Evolutionary conservation across 2,113 vertebrate genomes (phyloP).

Genomic region (Mesitornis unicolor): DNA sequence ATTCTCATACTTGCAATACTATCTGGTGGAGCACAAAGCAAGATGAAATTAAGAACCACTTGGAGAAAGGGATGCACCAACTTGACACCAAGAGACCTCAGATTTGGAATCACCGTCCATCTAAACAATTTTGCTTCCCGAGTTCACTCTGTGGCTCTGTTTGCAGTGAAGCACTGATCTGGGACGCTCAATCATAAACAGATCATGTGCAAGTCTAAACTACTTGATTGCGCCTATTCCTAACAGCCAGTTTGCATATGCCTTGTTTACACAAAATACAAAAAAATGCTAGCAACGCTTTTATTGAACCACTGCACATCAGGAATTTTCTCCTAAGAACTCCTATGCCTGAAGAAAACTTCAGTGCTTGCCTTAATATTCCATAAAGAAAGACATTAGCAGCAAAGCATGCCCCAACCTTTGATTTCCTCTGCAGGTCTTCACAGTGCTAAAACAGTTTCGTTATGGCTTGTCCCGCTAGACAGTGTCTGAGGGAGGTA

Average conservation of each 20-base stretch:
- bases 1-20: not conserved
- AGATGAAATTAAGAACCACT: not conserved
- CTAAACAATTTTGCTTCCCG: not conserved
- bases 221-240: not conserved
- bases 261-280: not conserved
- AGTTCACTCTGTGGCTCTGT: not conserved
- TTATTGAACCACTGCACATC: not conserved
- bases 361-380: not conserved
- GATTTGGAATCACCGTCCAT: not conserved
- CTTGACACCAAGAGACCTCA: not conserved
- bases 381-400: not conserved
- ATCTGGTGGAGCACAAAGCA: not conserved
- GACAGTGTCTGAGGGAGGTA: not conserved
- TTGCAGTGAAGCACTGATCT: not conserved
- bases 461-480: not conserved
- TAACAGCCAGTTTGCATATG: not conserved
- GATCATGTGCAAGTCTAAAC: not conserved
- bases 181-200: not conserved
- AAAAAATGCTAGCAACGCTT: not conserved
- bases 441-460: not conserved
- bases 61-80: not conserved
- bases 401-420: not conserved
- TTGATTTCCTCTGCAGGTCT: not conserved
- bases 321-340: not conserved
- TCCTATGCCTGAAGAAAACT: not conserved